Conservation (phyloP, 1,140 invertebrate species). For the Babylonia areolata region DNA sequence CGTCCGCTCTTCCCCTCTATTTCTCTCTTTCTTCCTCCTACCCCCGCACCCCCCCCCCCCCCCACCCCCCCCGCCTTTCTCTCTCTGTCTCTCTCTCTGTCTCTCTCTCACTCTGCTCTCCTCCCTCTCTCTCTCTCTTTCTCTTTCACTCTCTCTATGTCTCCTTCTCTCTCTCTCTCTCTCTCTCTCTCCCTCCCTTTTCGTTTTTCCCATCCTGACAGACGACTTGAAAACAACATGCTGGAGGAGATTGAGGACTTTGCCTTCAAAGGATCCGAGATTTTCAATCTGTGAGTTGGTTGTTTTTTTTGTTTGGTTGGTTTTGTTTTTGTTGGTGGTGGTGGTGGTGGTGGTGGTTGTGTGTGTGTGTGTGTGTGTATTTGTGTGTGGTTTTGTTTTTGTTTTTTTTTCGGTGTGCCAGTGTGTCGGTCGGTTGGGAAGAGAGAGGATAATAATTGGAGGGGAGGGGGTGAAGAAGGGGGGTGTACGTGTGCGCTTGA, state of each 20-base stretch:
- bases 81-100: too few relatives aligned
- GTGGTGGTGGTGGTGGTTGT: too few relatives aligned
- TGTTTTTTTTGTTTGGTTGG: too few relatives aligned
- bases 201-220: constrained; percentile 41
- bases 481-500: too few relatives aligned
- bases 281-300: constrained; percentile 82
- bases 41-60: too few relatives aligned
- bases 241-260: constrained; percentile 80
- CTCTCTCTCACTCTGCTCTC: constrained; percentile 4
- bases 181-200: background rate
- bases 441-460: too few relatives aligned
- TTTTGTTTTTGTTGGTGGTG: too few relatives aligned
- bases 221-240: constrained; percentile 78
- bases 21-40: too few relatives aligned
- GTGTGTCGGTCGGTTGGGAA: background rate
- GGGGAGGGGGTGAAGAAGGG: too few relatives aligned
- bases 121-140: constrained; percentile 6
- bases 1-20: too few relatives aligned
- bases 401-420: background rate
- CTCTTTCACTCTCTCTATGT: constrained; percentile 31
- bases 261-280: constrained; percentile 82
- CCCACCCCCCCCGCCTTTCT: too few relatives aligned
- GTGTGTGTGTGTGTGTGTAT: background rate
- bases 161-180: constrained; percentile 28
- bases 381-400: background rate